A percentile compares a stretch with the other conserved stretches of the same genome.
phyloP scores from a whole-genome alignment of 2,113 vertebrate genomes.

The Paratilapia polleni region DNA sequence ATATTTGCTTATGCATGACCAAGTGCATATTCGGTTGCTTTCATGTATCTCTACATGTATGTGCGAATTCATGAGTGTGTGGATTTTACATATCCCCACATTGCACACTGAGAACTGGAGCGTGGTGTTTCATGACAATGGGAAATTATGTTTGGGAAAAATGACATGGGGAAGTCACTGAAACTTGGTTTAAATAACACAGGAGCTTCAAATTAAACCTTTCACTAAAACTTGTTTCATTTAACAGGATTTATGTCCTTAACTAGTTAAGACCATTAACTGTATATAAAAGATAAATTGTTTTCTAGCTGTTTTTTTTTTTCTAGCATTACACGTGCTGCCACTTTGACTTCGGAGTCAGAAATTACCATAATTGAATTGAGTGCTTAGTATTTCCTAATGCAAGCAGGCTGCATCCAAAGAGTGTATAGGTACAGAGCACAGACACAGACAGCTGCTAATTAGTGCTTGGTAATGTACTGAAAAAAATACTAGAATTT shows the following conservation, averaged over 20 bases:
- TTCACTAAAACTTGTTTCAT: not conserved
- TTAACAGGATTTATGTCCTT: not conserved
- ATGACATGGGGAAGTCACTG: not conserved
- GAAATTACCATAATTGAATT: no score
- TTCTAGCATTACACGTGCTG: no score
- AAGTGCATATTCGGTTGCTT: slow-evolving; percentile 3
- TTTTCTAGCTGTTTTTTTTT: no score
- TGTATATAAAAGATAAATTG: no score
- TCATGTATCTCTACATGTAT: slow-evolving; percentile 8
- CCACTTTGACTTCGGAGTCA: no score
- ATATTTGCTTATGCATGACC: slow-evolving; percentile 35
- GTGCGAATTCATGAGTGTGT: not conserved
- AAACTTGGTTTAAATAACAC: not conserved
- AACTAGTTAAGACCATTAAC: not conserved
- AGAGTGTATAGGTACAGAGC: no score
- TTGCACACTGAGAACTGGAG: slow-evolving; percentile 37
- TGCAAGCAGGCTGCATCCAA: no score
- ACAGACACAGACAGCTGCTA: no score
- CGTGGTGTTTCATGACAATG: slow-evolving; percentile 9
- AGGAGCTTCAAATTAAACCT: not conserved
- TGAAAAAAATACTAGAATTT: no score
- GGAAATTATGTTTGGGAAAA: not conserved
- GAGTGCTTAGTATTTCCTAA: no score
- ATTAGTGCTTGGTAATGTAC: no score
- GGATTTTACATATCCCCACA: slow-evolving; percentile 5